A percentile compares a stretch with the other conserved stretches of the same genome.
These are phyloP conservation scores for Tethya wilhelma DNA, from an alignment of 37 sponge, comb jelly and placozoan genomes.

Conservation along the genomic window DNA sequence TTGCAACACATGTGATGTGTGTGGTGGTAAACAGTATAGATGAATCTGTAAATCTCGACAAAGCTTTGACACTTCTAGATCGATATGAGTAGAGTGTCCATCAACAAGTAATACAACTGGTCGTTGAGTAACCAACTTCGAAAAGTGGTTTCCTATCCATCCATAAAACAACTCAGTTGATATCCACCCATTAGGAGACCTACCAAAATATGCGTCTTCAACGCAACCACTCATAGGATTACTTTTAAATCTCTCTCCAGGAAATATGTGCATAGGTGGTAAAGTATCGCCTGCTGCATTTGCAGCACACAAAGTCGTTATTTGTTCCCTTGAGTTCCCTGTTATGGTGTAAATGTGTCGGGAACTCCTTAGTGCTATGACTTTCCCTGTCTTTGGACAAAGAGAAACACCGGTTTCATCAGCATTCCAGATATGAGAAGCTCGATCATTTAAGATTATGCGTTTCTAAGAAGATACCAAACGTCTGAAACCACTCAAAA, in stretches of 20 bases:
- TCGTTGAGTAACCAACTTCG: background rate
- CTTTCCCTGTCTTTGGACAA: conserved; percentile 24
- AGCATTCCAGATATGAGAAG: conserved; percentile 34
- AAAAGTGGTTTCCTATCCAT: conserved; percentile 50
- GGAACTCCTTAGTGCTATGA: background rate
- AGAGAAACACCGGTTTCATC: conserved; percentile 50
- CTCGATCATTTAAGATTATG: conserved; percentile 11
- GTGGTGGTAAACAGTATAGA: conserved; percentile 44
- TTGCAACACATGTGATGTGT: conserved; percentile 33
- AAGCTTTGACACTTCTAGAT: conserved; percentile 10
- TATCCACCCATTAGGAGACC: conserved; percentile 48
- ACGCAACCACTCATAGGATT: conserved; percentile 46
- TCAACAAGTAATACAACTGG: conserved; percentile 56
- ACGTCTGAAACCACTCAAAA: conserved; percentile 14
- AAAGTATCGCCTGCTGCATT: conserved; percentile 28
- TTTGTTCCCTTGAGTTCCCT: conserved; percentile 18
- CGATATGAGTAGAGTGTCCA: conserved; percentile 34
- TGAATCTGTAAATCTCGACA: conserved; percentile 1
- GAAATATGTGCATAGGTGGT: conserved; percentile 58
- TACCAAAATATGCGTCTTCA: conserved; percentile 52
- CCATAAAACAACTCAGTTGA: conserved; percentile 54
- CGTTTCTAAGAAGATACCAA: background rate
- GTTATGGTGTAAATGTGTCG: conserved; percentile 18
- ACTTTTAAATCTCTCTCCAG: conserved; percentile 31
- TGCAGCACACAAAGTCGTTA: conserved; percentile 38